phyloP scores from a whole-genome alignment of 2,113 vertebrate species.

The Scophthalmus maximus region DNA sequence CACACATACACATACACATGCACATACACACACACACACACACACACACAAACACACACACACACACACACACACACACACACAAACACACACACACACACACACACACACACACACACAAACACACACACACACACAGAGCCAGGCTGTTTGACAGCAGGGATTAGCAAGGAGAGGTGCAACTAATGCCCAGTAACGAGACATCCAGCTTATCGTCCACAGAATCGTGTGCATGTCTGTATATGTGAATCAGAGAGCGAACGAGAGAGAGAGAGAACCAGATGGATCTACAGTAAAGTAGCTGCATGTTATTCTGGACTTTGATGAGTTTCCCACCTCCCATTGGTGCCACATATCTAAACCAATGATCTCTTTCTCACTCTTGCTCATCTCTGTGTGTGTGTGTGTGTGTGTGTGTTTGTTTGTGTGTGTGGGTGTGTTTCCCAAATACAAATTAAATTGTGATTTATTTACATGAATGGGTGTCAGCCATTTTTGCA shows the following conservation, averaged over 20 bases:
- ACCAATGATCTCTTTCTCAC: not conserved
- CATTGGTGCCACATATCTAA: conserved; percentile 12
- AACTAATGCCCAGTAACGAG: conserved; percentile 75
- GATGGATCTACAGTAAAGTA: conserved; percentile 58
- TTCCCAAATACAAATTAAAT: not conserved
- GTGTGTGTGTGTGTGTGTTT: too few relatives aligned
- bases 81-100: conserved; percentile 2
- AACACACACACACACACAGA: conserved; percentile 15
- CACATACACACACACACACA: conserved; percentile 8
- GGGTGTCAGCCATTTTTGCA: not conserved
- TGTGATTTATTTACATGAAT: not conserved
- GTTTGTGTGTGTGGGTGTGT: too few relatives aligned
- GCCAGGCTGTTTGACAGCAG: conserved; percentile 67
- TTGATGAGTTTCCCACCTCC: conserved; percentile 48
- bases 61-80: conserved; percentile 9
- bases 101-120: conserved; percentile 6
- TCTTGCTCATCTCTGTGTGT: too few relatives aligned
- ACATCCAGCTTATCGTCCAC: conserved; percentile 75
- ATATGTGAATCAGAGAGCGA: conserved; percentile 1
- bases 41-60: not conserved
- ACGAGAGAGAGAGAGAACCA: conserved; percentile 12
- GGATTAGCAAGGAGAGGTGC: conserved; percentile 72
- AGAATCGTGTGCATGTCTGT: conserved; percentile 41
- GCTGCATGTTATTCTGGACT: conserved; percentile 44
- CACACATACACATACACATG: conserved; percentile 9